Evolutionary conservation across 2,888 invertebrate genomes (phyloP).

Genomic region (Cyaniris semiargus): DNA sequence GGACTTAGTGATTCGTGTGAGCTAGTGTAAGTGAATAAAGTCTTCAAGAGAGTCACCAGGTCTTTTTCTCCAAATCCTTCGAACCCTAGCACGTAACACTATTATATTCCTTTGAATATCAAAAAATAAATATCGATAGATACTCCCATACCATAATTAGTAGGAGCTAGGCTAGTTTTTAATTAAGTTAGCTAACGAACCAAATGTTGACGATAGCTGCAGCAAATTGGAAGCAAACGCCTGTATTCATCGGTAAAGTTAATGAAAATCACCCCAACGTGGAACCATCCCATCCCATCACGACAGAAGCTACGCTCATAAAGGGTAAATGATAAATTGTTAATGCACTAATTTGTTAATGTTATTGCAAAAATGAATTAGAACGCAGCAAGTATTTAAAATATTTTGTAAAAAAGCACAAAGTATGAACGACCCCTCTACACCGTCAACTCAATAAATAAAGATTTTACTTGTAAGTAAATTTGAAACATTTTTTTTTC

Average conservation of each 20-base stretch:
- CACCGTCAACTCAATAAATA: too few species aligned
- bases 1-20: too few species aligned
- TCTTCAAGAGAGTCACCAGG: too few species aligned
- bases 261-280: slow-evolving; percentile 72
- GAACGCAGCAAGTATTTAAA: not conserved
- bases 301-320: slow-evolving; percentile 39
- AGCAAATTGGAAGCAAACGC: slow-evolving; percentile 68
- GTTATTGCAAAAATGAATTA: not conserved
- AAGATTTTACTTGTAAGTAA: too few species aligned
- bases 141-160: not conserved
- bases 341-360: slow-evolving; percentile 11
- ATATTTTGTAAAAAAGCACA: too few species aligned
- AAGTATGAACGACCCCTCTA: too few species aligned
- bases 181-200: slow-evolving; percentile 33
- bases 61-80: too few species aligned
- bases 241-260: slow-evolving; percentile 74
- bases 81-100: too few species aligned
- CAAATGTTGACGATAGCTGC: slow-evolving; percentile 59
- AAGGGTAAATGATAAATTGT: slow-evolving; percentile 29
- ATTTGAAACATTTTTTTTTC: too few species aligned
- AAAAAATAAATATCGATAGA: not conserved
- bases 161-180: not conserved
- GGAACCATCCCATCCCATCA: slow-evolving; percentile 47
- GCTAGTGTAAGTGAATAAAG: too few species aligned
- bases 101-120: not conserved